Base-by-base conservation (phyloP, 2,113 vertebrate species). In the Melospiza georgiana region DNA sequence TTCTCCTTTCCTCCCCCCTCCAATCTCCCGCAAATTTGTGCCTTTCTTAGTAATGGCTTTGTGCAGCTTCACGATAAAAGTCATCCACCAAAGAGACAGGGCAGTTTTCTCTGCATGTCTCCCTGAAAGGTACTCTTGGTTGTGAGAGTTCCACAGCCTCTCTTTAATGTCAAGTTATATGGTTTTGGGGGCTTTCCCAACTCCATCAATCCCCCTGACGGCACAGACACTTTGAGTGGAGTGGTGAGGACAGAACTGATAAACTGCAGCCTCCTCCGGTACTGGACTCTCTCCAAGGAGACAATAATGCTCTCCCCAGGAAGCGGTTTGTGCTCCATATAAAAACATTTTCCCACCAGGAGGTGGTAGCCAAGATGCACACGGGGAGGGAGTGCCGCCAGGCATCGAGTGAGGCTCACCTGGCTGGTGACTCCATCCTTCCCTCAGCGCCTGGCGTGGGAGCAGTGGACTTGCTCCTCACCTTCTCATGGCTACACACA, bases 141-240 rank as follows among this genome's bases (percentile, higher is more conserved):
- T 93, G 87, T 2, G 3, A 95, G 88, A 94, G 68, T 80, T 86
- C 95, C 52, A 37, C 72, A 92, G 52, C 25, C 57, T 88, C 85
- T 65, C 83, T 92, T 87, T 96, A 95, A 95, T 92, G 85, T 90
- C 90, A 97, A 96, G 65, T 95, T 95, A 95, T 93, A 93, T 84
- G 81, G 94, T 92, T 97, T 90, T 96, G 83, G 85, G 95, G 92
- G 65, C 65, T 94, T 96, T 95, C 76, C 94, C 90, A 94, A 75
- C 41, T 95, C 90, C 61, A 90, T 96, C 95, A 96, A 90, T 96
- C 66, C 83, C 93, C 41, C 15, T 93, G 92, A 93, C 2, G 6
- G 85, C 75, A 78, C 30, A 90, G 83, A 95, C 87, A 93, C 79
- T 96, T 97, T 77, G 85, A 92, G 85, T 81, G 82, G 91, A 96